Evolutionary conservation across 2,888 invertebrate genomes (phyloP).

Genomic region (Callyntrura guangdongensis): DNA sequence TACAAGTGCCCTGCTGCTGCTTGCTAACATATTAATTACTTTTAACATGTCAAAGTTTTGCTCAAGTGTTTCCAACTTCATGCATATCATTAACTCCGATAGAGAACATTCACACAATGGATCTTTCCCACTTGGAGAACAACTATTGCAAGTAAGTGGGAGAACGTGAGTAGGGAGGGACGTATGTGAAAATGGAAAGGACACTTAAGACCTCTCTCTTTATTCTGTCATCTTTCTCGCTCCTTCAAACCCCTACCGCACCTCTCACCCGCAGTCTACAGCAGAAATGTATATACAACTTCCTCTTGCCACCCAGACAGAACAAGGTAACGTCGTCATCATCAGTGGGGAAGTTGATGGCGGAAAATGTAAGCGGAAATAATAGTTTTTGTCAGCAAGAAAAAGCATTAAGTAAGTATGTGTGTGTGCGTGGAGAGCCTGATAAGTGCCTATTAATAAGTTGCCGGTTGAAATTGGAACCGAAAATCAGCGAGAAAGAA

Average conservation of each 20-base stretch:
- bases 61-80: constrained; percentile 37
- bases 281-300: neutral
- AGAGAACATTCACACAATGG: neutral
- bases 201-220: constrained; percentile 54
- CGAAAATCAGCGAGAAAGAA: too few relatives aligned
- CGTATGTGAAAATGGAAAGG: constrained; percentile 37
- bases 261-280: too few relatives aligned
- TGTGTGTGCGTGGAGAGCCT: too few relatives aligned
- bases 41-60: constrained; percentile 21
- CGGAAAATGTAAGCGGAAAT: too few relatives aligned
- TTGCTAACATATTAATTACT: constrained; percentile 55
- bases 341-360: too few relatives aligned
- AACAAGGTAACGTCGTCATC: neutral
- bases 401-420: too few relatives aligned
- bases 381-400: too few relatives aligned
- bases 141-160: neutral
- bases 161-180: too few relatives aligned
- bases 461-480: too few relatives aligned
- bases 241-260: neutral
- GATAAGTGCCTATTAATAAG: too few relatives aligned
- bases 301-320: neutral
- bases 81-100: constrained; percentile 60
- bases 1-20: neutral
- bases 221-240: neutral
- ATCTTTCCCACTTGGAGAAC: neutral